Evolutionary conservation across 2,888 invertebrate genomes (phyloP).

Genomic region (Cosmia pyralina): DNA sequence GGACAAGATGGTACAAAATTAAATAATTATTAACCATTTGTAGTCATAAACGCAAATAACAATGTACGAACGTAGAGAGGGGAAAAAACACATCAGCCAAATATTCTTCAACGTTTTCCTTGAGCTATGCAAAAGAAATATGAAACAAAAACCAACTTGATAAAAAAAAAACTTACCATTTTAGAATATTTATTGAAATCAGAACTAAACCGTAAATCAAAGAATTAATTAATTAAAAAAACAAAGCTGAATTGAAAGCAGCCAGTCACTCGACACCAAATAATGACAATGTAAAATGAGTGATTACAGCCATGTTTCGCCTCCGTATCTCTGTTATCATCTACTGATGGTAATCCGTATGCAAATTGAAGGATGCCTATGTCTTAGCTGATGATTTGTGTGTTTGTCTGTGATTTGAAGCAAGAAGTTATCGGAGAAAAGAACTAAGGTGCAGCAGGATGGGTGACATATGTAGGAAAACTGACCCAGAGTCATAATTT

Average conservation of each 20-base stretch:
- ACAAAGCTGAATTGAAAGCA: constrained; percentile 34
- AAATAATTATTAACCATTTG: constrained; percentile 3
- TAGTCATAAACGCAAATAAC: neutral
- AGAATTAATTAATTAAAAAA: constrained; percentile 33
- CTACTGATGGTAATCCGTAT: constrained; percentile 43
- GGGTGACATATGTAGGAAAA: neutral
- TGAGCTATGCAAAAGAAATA: neutral
- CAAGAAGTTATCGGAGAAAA: neutral
- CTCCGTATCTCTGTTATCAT: constrained; percentile 50
- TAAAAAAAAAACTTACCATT: constrained; percentile 47
- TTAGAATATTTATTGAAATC: neutral
- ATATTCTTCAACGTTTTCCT: neutral
- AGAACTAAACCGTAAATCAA: constrained; percentile 22
- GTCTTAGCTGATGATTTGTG: constrained; percentile 44
- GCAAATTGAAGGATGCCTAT: constrained; percentile 28
- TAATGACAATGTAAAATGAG: constrained; percentile 59
- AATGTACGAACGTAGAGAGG: neutral
- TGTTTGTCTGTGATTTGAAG: constrained; percentile 47
- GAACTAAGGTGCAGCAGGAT: neutral
- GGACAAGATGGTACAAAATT: neutral
- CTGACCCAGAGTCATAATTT: neutral
- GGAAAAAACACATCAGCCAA: neutral
- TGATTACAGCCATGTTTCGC: constrained; percentile 25
- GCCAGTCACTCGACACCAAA: constrained; percentile 52
- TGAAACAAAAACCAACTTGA: neutral